A percentile compares a stretch with the other conserved stretches of the same genome.
Evolutionary conservation across 2,113 vertebrate genomes (phyloP).

Genomic region (Mystacornis crossleyi): DNA sequence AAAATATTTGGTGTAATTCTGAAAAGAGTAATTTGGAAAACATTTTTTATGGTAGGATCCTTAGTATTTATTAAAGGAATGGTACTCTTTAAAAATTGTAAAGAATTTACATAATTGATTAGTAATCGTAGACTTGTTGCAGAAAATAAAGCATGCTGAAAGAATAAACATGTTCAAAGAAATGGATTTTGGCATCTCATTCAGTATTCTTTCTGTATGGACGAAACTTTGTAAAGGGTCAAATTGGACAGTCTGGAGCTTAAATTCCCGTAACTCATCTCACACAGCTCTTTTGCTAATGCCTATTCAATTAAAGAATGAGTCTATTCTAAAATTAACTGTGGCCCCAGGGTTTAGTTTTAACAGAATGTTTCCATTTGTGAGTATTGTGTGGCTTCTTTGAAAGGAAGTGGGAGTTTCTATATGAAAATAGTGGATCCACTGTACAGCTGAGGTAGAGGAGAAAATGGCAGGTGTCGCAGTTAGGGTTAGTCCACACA

Average conservation of each 20-base stretch:
- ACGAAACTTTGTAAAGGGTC: background rate
- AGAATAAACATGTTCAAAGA: background rate
- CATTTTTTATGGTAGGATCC: background rate
- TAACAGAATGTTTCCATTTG: background rate
- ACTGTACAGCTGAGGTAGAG: background rate
- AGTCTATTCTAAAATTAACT: background rate
- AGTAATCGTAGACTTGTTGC: background rate
- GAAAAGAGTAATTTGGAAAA: background rate
- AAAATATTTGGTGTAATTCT: background rate
- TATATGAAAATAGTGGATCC: background rate
- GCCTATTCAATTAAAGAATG: background rate
- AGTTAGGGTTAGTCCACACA: background rate
- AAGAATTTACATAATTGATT: background rate
- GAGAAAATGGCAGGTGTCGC: background rate
- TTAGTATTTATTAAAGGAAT: background rate
- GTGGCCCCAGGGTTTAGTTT: background rate
- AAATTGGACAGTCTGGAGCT: background rate
- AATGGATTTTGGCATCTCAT: background rate
- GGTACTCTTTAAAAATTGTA: background rate
- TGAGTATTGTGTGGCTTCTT: background rate
- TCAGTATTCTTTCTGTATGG: background rate
- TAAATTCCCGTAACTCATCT: background rate
- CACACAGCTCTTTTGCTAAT: background rate
- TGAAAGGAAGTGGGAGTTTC: background rate
- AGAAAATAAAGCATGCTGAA: background rate